Evolutionary conservation across 64 coral and sea anemone species (phyloP), one percentile per base, ranked within the genome.

Genomic region (Actinia tenebrosa): DNA sequence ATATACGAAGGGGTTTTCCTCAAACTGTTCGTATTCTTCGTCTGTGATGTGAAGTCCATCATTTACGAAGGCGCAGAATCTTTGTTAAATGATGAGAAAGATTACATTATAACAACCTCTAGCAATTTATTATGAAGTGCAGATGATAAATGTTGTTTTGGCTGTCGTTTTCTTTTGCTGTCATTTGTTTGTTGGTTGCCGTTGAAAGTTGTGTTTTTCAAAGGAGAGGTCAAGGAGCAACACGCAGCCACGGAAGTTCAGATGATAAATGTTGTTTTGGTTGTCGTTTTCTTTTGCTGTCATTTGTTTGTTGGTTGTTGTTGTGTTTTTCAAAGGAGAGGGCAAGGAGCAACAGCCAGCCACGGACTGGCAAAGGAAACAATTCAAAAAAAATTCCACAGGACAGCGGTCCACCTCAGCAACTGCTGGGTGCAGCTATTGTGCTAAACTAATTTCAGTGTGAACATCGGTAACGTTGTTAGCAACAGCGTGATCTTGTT

Each of bases 11-110:
- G 89, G 85, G 43, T 83, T 78, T 0, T 94, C 84, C 7, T 94
- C 93, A 83, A 72, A 88, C 13, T 37, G 43, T 17, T 87, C 79
- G 15, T 75, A 46, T 85, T 94, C 93, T 22, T 94, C 89, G 15
- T 87, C 84, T 6, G 58, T 26, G 44, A 88, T 77, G 45, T 94
- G 88, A 15, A 44, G 54, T 7, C 93, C 93, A 1, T 58, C 82
- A 16, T 63, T 42, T 19, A 94, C 80, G 79, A 94, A 94, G 20
- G 44, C 4, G 17, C 44, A 81, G 44, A 81, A 53, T 16, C 79
- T 81, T 47, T 81, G 20, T 16, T 4, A 11, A 81, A 81, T 9
- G 1, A 53, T 22, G 18, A 16, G 7, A 81, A 66, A 66, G 19
- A n/a, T n/a, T 7, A 66, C 4, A 43, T 45, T 80, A 80, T 37